Base-by-base conservation (phyloP, 2,113 vertebrate species). In the Motacilla tschutschensis region DNA sequence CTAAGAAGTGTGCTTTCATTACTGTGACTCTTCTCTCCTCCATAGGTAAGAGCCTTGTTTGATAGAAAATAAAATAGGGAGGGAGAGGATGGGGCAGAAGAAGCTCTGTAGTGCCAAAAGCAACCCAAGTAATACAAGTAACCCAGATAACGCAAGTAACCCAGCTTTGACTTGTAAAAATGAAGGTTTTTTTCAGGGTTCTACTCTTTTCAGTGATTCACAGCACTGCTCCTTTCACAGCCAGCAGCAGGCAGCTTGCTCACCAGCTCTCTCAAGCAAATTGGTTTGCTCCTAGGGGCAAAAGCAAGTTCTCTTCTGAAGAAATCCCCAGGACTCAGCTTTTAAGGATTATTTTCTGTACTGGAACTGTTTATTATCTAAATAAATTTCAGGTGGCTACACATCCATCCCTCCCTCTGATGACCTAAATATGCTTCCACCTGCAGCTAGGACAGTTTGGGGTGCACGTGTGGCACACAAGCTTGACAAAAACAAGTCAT, bases 311-410 rank as follows among this genome's bases (percentile, higher is more conserved):
- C 35, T 78, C 46, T 65, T 83, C 59, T 51, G 43, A 38, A 88
- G 38, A 91, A 91, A 79, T 65, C 46, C 24, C n/a, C 76, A 87
- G 35, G 67, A 81, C 50, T 58, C 26, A 13, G 28, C 35, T 71
- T 86, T 65, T 65, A 79, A 86, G 51, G 38, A 54, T 54, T 54
- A 59, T 72, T 81, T 88, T 75, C 63, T 54, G 13, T 35, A 46
- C 1, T 1, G 55, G 29, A 86, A 78, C 66, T 76, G 40, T 69
- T 86, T 76, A 60, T 69, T 73, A 86, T 54, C 63, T 53, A 84
- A 90, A 79, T 62, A 84, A 79, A 86, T 17, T 55, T 79, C 59
- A 86, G n/a, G 50, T 38, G 58, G 36, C 38, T 74, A n/a, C 41
- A 38, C 25, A 81, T 33, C 24, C 31, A 40, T 76, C 48, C 60